Conservation (phyloP, 2,888 invertebrate species). For the Epirrhoe alternata region DNA sequence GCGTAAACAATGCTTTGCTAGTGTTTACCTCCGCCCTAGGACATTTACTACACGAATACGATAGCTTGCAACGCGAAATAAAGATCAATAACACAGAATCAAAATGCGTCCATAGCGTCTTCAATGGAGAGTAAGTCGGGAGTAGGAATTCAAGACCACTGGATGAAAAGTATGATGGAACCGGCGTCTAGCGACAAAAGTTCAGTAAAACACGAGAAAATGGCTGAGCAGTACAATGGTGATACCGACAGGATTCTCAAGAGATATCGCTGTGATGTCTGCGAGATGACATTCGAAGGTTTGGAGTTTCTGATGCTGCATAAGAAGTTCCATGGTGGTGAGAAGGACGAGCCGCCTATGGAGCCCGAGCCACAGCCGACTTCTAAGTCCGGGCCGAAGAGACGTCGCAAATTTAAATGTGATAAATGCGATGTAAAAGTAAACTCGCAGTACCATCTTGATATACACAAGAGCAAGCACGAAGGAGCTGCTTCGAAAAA, state of each 20-base stretch:
- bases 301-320: constrained; percentile 77
- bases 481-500: constrained; percentile 76
- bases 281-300: constrained; percentile 76
- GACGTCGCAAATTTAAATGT: constrained; percentile 76
- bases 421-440: constrained; percentile 81
- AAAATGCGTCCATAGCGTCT: constrained; percentile 64
- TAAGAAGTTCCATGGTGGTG: constrained; percentile 79
- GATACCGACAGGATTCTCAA: constrained; percentile 71
- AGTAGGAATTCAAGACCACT: constrained; percentile 75
- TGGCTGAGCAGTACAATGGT: constrained; percentile 74
- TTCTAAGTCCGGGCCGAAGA: constrained; percentile 70
- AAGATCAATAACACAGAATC: constrained; percentile 71
- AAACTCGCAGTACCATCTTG: constrained; percentile 79
- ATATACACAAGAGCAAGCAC: constrained; percentile 79
- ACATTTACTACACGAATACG: constrained; percentile 54
- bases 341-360: constrained; percentile 70
- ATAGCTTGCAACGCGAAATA: constrained; percentile 50
- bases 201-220: constrained; percentile 78
- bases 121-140: constrained; percentile 79
- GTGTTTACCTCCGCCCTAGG: constrained; percentile 43
- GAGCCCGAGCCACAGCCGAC: constrained; percentile 60
- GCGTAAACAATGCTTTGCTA: constrained; percentile 77
- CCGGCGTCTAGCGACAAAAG: constrained; percentile 76
- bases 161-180: constrained; percentile 83
- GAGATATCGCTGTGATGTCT: constrained; percentile 75